These are phyloP conservation scores for Eupelmus urozonus DNA, from an alignment of 2,888 invertebrate genomes.

Conservation along the genomic window DNA sequence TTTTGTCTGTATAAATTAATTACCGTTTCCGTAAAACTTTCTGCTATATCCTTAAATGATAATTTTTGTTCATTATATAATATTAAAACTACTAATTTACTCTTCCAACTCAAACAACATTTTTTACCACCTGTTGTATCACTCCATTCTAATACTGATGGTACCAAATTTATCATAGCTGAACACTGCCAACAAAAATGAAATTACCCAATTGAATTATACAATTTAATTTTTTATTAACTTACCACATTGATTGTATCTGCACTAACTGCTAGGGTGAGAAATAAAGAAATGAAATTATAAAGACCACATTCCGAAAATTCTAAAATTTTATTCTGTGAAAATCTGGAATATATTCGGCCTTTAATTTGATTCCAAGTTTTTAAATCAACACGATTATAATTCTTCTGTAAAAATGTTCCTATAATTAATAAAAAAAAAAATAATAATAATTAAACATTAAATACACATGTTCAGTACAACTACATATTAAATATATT, in stretches of 20 bases:
- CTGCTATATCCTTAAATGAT: constrained; percentile 60
- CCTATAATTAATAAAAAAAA: constrained; percentile 64
- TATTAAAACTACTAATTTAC: constrained; percentile 69
- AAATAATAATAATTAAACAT: constrained; percentile 58
- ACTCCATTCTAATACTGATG: constrained; percentile 64
- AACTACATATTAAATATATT: too few relatives aligned
- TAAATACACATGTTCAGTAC: too few relatives aligned
- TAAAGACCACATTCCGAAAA: constrained; percentile 80
- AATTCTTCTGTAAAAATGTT: constrained; percentile 71
- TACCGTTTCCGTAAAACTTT: constrained; percentile 66
- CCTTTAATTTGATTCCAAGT: constrained; percentile 79
- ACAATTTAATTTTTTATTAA: constrained; percentile 29
- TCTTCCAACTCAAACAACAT: constrained; percentile 70
- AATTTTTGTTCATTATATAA: constrained; percentile 68
- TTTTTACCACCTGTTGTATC: constrained; percentile 64
- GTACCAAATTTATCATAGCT: constrained; percentile 72
- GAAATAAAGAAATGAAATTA: constrained; percentile 78
- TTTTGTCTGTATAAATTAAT: constrained; percentile 18
- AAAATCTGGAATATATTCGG: constrained; percentile 81
- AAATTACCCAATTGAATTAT: neutral
- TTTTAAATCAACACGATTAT: constrained; percentile 68
- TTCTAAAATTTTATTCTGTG: constrained; percentile 79
- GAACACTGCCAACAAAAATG: constrained; percentile 65
- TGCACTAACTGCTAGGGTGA: constrained; percentile 76
- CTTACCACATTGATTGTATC: constrained; percentile 76